These are phyloP conservation scores for Zapornia atra DNA, from an alignment of 2,113 vertebrate genomes.

Conservation along the genomic window DNA sequence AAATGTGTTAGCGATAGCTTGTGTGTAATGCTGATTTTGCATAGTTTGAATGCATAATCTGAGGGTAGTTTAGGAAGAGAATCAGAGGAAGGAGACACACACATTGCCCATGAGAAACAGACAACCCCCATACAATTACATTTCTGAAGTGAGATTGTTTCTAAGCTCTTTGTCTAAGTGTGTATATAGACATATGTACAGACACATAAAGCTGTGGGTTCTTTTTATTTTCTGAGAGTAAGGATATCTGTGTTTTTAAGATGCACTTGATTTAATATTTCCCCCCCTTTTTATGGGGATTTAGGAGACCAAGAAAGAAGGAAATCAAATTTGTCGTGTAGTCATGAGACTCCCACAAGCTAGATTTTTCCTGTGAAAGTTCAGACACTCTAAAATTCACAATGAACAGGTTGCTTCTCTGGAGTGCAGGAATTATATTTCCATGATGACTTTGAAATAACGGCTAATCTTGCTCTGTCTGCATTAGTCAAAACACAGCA, in stretches of 20 bases:
- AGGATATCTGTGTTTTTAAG: neutral
- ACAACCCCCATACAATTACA: neutral
- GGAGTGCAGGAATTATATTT: neutral
- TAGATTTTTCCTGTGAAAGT: neutral
- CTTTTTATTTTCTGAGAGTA: neutral
- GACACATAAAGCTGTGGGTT: neutral
- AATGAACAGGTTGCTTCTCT: constrained; percentile 26
- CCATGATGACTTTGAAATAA: neutral
- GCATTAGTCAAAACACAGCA: constrained; percentile 22
- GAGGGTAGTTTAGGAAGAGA: neutral
- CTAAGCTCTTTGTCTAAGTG: neutral
- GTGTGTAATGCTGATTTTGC: constrained; percentile 11
- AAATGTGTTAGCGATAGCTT: constrained; percentile 40
- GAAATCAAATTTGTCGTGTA: neutral
- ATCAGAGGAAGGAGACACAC: neutral
- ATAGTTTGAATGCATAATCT: constrained; percentile 25
- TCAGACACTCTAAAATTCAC: neutral
- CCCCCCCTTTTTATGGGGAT: neutral
- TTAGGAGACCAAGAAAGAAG: neutral
- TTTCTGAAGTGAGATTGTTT: constrained; percentile 25
- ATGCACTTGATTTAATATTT: neutral
- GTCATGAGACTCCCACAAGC: neutral
- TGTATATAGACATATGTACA: neutral
- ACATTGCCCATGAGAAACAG: neutral
- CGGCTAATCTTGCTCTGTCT: constrained; percentile 9